Percentiles rank a stretch among this genome's conserved stretches.
phyloP scores from a whole-genome alignment of 2,113 vertebrate species.

The Rousettus leschenaultii region DNA sequence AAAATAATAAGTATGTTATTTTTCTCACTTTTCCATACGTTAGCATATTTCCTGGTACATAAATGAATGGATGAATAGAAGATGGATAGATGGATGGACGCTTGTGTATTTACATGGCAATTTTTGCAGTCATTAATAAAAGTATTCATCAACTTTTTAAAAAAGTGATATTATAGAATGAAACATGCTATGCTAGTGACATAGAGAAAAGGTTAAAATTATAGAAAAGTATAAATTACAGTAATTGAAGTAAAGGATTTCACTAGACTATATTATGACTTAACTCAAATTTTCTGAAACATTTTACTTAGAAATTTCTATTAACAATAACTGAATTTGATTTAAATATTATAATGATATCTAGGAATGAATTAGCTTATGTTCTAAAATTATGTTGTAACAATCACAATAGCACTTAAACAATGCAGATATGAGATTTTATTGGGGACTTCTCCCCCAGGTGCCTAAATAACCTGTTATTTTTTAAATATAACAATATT shows the following conservation, averaged over 20 bases:
- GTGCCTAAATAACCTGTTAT: slow-evolving; percentile 14
- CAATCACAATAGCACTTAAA: background rate
- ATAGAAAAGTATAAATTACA: background rate
- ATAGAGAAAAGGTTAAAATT: background rate
- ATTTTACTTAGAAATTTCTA: slow-evolving; percentile 23
- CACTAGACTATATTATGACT: background rate
- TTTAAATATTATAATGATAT: slow-evolving; percentile 18
- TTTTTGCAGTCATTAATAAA: background rate
- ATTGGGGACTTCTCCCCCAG: background rate
- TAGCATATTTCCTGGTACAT: background rate
- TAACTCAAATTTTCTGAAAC: background rate
- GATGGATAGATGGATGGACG: background rate
- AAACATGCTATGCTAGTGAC: background rate
- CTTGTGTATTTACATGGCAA: background rate
- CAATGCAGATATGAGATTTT: background rate
- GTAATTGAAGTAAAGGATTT: background rate
- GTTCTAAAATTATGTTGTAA: background rate
- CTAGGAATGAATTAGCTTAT: background rate
- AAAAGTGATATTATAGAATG: slow-evolving; percentile 1
- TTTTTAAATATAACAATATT: slow-evolving; percentile 43
- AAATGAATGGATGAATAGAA: background rate
- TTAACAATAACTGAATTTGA: background rate
- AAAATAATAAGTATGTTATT: background rate
- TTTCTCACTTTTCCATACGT: background rate
- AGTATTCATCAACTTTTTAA: background rate